Conservation (phyloP, 2,797 vertebrate species). For the Gallinago stenura region DNA sequence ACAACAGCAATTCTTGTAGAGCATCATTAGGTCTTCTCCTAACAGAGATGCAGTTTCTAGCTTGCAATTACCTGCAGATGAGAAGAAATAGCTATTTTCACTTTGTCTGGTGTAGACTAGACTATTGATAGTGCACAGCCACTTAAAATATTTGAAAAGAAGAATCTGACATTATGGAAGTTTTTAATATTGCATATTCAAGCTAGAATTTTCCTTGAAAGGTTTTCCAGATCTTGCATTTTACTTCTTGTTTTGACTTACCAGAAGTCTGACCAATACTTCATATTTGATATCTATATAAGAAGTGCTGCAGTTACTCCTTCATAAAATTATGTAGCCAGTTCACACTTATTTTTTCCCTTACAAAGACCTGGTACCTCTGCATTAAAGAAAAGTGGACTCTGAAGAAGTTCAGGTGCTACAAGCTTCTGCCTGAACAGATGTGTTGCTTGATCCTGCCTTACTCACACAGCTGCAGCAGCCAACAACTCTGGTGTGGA, state of each 20-base stretch:
- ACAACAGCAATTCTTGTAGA: constrained; percentile 84
- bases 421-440: not conserved
- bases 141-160: not conserved
- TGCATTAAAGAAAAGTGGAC: not conserved
- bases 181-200: not conserved
- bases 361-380: not conserved
- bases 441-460: not conserved
- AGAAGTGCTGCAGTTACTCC: not conserved
- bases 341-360: not conserved
- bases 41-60: constrained; percentile 87
- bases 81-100: constrained; percentile 19
- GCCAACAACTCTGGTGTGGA: not conserved
- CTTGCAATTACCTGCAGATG: constrained; percentile 66
- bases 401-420: not conserved
- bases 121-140: not conserved
- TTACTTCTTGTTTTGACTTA: not conserved
- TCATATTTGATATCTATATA: not conserved
- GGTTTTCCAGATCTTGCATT: not conserved
- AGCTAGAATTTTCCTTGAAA: not conserved
- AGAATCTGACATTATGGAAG: not conserved
- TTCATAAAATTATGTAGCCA: not conserved
- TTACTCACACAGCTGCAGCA: not conserved
- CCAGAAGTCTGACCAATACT: not conserved
- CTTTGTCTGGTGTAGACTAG: not conserved
- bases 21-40: constrained; percentile 88